Percentiles rank a stretch among this genome's conserved stretches.
phyloP scores from a whole-genome alignment of 2,797 vertebrate genomes.

The Antennarius maculatus region DNA sequence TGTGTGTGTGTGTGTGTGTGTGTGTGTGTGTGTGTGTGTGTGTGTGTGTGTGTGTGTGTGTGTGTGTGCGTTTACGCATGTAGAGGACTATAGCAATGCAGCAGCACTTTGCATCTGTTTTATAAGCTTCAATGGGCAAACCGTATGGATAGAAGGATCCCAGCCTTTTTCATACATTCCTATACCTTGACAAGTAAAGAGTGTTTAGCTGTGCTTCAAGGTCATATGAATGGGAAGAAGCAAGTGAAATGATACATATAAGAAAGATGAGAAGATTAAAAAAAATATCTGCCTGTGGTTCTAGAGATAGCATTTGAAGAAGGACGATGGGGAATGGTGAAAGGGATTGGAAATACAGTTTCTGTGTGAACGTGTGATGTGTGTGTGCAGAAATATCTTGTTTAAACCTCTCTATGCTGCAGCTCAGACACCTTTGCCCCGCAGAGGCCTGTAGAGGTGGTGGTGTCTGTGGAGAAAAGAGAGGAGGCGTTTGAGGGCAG shows the following conservation, averaged over 20 bases:
- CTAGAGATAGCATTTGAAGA: slow-evolving; percentile 56
- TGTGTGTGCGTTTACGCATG: slow-evolving; percentile 30
- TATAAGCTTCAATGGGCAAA: slow-evolving; percentile 65
- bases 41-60: slow-evolving; percentile 24
- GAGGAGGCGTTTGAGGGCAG: slow-evolving; percentile 50
- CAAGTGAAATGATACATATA: slow-evolving; percentile 14
- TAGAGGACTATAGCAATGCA: slow-evolving; percentile 26
- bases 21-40: slow-evolving; percentile 31
- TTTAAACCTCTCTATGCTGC: slow-evolving; percentile 34
- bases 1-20: slow-evolving; percentile 32
- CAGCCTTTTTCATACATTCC: slow-evolving; percentile 16
- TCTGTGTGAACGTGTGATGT: not conserved
- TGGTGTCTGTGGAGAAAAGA: slow-evolving; percentile 43
- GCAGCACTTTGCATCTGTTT: slow-evolving; percentile 42
- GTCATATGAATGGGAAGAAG: slow-evolving; percentile 35
- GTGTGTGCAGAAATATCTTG: slow-evolving; percentile 27
- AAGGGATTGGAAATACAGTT: slow-evolving; percentile 1
- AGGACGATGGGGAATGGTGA: slow-evolving; percentile 12
- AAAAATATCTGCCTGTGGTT: slow-evolving; percentile 24
- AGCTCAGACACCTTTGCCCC: slow-evolving; percentile 48
- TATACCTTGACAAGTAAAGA: slow-evolving; percentile 18
- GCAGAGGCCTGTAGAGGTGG: slow-evolving; percentile 55
- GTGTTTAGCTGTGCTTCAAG: slow-evolving; percentile 21
- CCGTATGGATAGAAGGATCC: slow-evolving; percentile 30
- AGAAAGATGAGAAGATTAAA: slow-evolving; percentile 2